A percentile compares a stretch with the other conserved stretches of the same genome.
These are phyloP conservation scores for Dasypogon diadema DNA, from an alignment of 2,888 invertebrate genomes.

Conservation along the genomic window DNA sequence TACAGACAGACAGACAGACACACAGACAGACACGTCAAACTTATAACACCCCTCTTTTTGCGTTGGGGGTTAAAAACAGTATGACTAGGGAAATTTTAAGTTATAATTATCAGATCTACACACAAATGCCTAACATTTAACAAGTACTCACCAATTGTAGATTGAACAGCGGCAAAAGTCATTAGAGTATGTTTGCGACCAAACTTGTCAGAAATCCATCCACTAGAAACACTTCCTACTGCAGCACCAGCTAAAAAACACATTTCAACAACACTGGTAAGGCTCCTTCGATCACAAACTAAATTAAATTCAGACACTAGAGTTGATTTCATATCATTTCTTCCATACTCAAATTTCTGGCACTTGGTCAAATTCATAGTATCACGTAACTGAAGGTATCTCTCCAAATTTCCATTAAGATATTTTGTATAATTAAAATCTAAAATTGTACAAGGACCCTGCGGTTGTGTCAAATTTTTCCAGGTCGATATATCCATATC, in stretches of 20 bases:
- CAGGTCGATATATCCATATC: constrained; percentile 68
- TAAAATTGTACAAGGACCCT: constrained; percentile 69
- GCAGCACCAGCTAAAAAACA: constrained; percentile 76
- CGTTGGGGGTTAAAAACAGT: no score
- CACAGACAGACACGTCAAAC: no score
- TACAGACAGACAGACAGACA: no score
- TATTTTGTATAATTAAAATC: constrained; percentile 59
- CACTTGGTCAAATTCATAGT: constrained; percentile 62
- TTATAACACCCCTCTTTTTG: no score
- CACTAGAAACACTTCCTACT: constrained; percentile 75
- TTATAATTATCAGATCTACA: background rate
- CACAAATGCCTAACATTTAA: constrained; percentile 4
- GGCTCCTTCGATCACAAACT: constrained; percentile 71
- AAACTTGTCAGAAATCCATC: constrained; percentile 75
- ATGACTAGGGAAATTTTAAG: background rate
- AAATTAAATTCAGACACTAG: constrained; percentile 73
- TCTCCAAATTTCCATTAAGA: constrained; percentile 59
- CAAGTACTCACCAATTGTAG: constrained; percentile 69
- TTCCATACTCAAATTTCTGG: constrained; percentile 64
- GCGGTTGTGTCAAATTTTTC: constrained; percentile 71
- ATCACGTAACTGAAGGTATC: background rate
- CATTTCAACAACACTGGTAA: constrained; percentile 74
- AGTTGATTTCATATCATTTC: constrained; percentile 68
- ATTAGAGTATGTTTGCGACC: constrained; percentile 76
- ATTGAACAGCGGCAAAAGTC: constrained; percentile 71